Evolutionary conservation across 2,113 vertebrate genomes (phyloP).

Genomic region (Mus musculus): DNA sequence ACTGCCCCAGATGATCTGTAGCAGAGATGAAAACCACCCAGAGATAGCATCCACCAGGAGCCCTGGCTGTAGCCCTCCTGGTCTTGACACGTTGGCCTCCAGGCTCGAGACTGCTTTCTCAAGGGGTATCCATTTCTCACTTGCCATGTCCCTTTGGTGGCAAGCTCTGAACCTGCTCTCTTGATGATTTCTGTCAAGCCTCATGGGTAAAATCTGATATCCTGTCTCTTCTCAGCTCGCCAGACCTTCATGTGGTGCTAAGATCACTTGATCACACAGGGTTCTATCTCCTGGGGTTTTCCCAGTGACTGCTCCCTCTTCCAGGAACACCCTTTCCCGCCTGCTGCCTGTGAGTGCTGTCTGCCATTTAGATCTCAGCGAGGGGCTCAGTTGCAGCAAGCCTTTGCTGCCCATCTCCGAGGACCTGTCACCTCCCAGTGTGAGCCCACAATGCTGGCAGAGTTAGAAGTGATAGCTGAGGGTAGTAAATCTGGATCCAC

Average conservation of each 20-base stretch:
- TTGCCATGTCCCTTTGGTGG: too few relatives aligned
- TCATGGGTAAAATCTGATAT: not conserved
- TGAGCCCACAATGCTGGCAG: not conserved
- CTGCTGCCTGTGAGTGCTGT: not conserved
- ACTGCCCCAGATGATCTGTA: not conserved
- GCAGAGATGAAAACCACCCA: not conserved
- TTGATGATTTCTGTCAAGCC: not conserved
- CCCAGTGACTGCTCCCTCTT: not conserved
- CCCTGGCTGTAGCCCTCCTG: too few relatives aligned
- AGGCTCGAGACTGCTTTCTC: not conserved
- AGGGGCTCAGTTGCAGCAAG: not conserved
- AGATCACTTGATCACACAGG: rapidly evolving
- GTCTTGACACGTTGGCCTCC: not conserved
- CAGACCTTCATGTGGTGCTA: not conserved
- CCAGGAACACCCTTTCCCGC: not conserved
- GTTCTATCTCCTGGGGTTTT: not conserved
- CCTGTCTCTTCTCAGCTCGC: rapidly evolving
- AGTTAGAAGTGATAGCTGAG: not conserved
- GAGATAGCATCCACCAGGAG: constrained; percentile 12
- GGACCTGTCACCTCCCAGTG: not conserved
- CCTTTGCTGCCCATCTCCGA: not conserved
- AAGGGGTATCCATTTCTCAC: not conserved
- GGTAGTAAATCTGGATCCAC: not conserved
- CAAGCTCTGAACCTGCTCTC: not conserved
- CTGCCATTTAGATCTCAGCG: not conserved